Percentiles rank a stretch among this genome's conserved stretches.
phyloP scores from a whole-genome alignment of 2,113 vertebrate genomes.

The Galemys pyrenaicus region DNA sequence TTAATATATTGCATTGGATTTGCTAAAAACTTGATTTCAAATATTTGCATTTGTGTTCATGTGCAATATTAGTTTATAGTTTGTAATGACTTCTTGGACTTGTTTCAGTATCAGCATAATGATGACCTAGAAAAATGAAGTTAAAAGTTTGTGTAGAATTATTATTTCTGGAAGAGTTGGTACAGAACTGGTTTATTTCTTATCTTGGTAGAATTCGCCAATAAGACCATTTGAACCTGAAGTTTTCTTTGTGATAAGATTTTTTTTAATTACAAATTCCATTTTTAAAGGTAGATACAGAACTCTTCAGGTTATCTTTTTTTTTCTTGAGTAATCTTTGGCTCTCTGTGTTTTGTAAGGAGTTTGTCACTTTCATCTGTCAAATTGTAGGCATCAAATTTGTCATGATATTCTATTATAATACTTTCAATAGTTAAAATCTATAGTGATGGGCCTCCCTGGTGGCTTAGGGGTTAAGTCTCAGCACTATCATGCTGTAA shows the following conservation, averaged over 20 bases:
- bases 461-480: too few relatives aligned
- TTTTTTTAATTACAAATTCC: not conserved
- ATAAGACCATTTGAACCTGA: not conserved
- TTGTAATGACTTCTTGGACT: not conserved
- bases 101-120: not conserved
- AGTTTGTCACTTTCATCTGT: not conserved
- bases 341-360: not conserved
- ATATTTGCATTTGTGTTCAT: not conserved
- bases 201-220: not conserved
- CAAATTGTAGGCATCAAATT: not conserved
- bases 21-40: not conserved
- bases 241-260: not conserved
- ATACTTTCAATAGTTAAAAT: not conserved
- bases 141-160: not conserved
- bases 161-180: slow-evolving; percentile 8
- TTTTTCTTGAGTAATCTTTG: not conserved
- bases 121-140: slow-evolving; percentile 5
- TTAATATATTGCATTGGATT: not conserved
- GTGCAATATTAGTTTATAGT: not conserved
- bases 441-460: too few relatives aligned
- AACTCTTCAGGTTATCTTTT: not conserved
- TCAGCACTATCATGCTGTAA: too few relatives aligned
- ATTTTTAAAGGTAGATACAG: not conserved
- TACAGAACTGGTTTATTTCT: not conserved
- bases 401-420: not conserved